phyloP scores from a whole-genome alignment of 2,888 invertebrate species.

The Thysanoteuthis rhombus region DNA sequence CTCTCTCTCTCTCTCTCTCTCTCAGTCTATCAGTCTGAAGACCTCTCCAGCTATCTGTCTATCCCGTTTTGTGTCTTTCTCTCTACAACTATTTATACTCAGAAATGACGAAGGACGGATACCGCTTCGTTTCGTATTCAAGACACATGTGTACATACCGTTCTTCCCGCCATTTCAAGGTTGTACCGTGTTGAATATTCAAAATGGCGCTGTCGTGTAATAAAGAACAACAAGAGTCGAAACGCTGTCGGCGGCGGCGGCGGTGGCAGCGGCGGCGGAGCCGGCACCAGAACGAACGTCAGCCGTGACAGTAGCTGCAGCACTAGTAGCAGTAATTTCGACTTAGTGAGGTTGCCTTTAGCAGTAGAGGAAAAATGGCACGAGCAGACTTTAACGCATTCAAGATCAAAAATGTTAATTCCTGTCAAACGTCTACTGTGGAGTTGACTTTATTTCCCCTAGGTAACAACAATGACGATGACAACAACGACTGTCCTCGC shows the following conservation, averaged over 20 bases:
- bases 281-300: not conserved
- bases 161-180: not conserved
- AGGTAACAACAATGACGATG: no score
- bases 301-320: not conserved
- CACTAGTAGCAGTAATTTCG: not conserved
- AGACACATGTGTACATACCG: not conserved
- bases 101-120: not conserved
- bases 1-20: no score
- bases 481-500: no score
- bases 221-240: not conserved
- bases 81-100: not conserved
- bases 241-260: not conserved
- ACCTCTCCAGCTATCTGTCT: not conserved
- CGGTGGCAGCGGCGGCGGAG: not conserved
- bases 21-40: no score
- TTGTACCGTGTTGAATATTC: not conserved
- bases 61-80: not conserved
- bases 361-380: not conserved
- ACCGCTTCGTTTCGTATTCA: not conserved
- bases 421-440: no score
- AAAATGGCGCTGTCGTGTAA: not conserved
- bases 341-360: not conserved
- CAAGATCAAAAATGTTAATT: no score
- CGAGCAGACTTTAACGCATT: no score
- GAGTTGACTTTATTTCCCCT: no score